Evolutionary conservation across 1,140 invertebrate genomes (phyloP).

Genomic region (Heliconius melpomene): DNA sequence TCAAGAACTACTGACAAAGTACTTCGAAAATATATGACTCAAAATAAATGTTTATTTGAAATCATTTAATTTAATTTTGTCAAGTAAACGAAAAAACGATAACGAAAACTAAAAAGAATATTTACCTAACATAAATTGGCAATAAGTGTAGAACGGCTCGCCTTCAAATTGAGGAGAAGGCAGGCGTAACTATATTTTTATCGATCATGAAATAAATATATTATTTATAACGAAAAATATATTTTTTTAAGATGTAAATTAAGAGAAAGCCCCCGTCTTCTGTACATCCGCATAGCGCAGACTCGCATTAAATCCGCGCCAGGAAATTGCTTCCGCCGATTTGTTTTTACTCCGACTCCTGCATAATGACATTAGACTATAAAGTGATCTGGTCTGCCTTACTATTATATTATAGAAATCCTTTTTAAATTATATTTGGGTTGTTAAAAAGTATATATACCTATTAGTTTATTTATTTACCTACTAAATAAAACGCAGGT

Average conservation of each 20-base stretch:
- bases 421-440: not conserved
- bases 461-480: too few species aligned
- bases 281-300: slow-evolving; percentile 48
- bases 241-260: not conserved
- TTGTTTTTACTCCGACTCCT: slow-evolving; percentile 52
- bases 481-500: too few species aligned
- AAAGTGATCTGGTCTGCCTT: slow-evolving; percentile 34
- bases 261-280: slow-evolving; percentile 14
- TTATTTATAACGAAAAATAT: not conserved
- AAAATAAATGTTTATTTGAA: too few species aligned
- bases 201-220: not conserved
- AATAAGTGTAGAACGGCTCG: too few species aligned
- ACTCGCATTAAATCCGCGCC: slow-evolving; percentile 60
- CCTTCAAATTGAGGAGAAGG: too few species aligned
- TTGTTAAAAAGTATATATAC: not conserved
- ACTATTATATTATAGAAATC: slow-evolving; percentile 26
- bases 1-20: too few species aligned
- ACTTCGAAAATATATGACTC: too few species aligned
- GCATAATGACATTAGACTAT: slow-evolving; percentile 39
- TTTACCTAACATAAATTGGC: too few species aligned
- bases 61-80: too few species aligned
- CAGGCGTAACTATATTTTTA: too few species aligned
- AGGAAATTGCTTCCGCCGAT: slow-evolving; percentile 69
- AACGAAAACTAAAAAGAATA: too few species aligned
- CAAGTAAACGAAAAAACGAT: too few species aligned